Percentiles rank a stretch among this genome's conserved stretches.
These are phyloP conservation scores for Sarcophaga caerulescens DNA, from an alignment of 2,888 invertebrate species.

Conservation along the genomic window DNA sequence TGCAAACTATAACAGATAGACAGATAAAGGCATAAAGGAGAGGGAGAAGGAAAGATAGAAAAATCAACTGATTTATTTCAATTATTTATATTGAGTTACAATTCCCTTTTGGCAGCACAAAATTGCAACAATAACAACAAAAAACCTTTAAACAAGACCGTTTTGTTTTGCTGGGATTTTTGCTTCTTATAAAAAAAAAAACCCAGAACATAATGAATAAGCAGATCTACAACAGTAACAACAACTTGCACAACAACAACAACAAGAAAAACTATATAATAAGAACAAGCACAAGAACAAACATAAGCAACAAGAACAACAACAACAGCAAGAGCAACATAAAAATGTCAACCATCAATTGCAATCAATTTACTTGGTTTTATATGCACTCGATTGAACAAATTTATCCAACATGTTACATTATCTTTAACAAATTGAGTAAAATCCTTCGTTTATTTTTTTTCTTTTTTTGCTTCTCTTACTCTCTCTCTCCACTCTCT, in stretches of 20 bases:
- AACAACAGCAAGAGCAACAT: slow-evolving; percentile 47
- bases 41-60: background rate
- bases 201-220: slow-evolving; percentile 20
- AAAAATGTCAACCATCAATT: slow-evolving; percentile 69
- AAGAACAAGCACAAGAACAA: slow-evolving; percentile 8
- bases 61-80: slow-evolving; percentile 65
- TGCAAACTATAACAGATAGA: background rate
- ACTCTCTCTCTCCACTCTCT: background rate
- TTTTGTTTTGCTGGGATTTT: too few relatives aligned
- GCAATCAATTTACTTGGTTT: slow-evolving; percentile 69
- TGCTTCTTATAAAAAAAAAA: slow-evolving; percentile 36
- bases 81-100: slow-evolving; percentile 65
- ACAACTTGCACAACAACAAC: too few relatives aligned
- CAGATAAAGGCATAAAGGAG: background rate
- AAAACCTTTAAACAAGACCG: slow-evolving; percentile 22
- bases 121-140: slow-evolving; percentile 16
- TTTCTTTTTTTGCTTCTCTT: background rate
- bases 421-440: slow-evolving; percentile 69
- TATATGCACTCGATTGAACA: slow-evolving; percentile 69
- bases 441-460: slow-evolving; percentile 64
- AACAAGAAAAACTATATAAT: background rate
- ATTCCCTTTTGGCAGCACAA: slow-evolving; percentile 55
- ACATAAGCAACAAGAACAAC: background rate
- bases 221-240: slow-evolving; percentile 18
- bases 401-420: slow-evolving; percentile 69